Evolutionary conservation across 2,888 invertebrate species (phyloP), one percentile per base, ranked within the genome.

Genomic region (Ophraella communa): DNA sequence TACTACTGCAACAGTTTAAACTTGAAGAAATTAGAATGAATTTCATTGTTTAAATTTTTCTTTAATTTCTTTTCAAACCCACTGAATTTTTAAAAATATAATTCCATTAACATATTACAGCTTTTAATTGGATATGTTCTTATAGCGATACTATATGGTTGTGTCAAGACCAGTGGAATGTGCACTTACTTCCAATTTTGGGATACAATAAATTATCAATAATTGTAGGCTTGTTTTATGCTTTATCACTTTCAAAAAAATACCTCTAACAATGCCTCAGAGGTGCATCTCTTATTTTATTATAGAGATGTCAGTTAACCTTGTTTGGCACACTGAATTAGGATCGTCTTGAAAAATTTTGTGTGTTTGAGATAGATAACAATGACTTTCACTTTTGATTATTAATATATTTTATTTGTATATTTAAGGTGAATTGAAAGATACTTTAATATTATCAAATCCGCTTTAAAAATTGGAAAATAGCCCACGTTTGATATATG

Each of bases 361-460:
- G n/a, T 23, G 3, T 39, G 55, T 55, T 56, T 30, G n/a, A 23
- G 24, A 10, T 11, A 8, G 23, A n/a, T 17, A 21, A 20, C 14
- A 39, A 11, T n/a, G 61, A 59, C 67, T 67, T 67, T 67, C 67
- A 62, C 65, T 51, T 62, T 42, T 58, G 17, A 42, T 18, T 45
- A 52, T 30, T 30, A n/a, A n/a, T n/a, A n/a, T n/a, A n/a, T n/a
- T n/a, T n/a, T n/a, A n/a, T n/a, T n/a, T n/a, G n/a, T n/a, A n/a
- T n/a, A n/a, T n/a, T n/a, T n/a, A n/a, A n/a, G n/a, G n/a, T n/a
- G n/a, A n/a, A n/a, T n/a, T n/a, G n/a, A n/a, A n/a, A n/a, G n/a
- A n/a, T n/a, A n/a, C n/a, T n/a, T n/a, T n/a, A n/a, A n/a, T n/a
- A n/a, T n/a, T n/a, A n/a, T n/a, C n/a, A n/a, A n/a, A n/a, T n/a